Conservation (phyloP, 2,797 vertebrate genomes). For the Hippopotamyrus pictus region DNA sequence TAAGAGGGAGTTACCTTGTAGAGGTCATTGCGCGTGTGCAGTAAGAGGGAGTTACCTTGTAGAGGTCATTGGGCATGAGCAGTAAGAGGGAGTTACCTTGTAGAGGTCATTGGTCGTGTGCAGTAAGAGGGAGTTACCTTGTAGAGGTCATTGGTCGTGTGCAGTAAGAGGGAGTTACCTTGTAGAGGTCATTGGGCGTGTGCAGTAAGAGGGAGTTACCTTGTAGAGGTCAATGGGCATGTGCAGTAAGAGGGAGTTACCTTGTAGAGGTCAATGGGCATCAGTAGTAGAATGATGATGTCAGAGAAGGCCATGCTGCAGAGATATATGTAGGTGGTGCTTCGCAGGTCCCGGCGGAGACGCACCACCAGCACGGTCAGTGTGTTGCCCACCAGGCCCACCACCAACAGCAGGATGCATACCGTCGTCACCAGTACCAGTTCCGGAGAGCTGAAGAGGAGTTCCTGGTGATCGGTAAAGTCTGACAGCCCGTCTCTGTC, state of each 20-base stretch:
- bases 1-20: not conserved
- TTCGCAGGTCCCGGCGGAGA: slow-evolving; percentile 23
- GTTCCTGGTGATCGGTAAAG: not conserved
- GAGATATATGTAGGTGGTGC: slow-evolving; percentile 35
- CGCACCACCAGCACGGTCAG: slow-evolving; percentile 30
- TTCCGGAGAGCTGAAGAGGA: slow-evolving; percentile 22
- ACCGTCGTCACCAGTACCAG: slow-evolving; percentile 22
- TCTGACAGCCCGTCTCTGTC: not conserved
- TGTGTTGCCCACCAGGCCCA: slow-evolving; percentile 29
- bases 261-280: slow-evolving; percentile 36
- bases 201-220: not conserved
- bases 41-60: not conserved
- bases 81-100: not conserved
- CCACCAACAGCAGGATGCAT: slow-evolving; percentile 24
- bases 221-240: not conserved
- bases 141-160: not conserved
- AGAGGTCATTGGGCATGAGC: not conserved
- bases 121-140: not conserved
- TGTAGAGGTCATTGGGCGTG: not conserved
- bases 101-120: not conserved
- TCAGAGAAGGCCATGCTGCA: slow-evolving; percentile 38
- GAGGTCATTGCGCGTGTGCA: too few relatives aligned
- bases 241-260: not conserved
- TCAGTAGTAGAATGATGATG: slow-evolving; percentile 30
- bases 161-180: not conserved